phyloP scores from a whole-genome alignment of 2,888 invertebrate genomes.

The Cyclophora albipunctata region DNA sequence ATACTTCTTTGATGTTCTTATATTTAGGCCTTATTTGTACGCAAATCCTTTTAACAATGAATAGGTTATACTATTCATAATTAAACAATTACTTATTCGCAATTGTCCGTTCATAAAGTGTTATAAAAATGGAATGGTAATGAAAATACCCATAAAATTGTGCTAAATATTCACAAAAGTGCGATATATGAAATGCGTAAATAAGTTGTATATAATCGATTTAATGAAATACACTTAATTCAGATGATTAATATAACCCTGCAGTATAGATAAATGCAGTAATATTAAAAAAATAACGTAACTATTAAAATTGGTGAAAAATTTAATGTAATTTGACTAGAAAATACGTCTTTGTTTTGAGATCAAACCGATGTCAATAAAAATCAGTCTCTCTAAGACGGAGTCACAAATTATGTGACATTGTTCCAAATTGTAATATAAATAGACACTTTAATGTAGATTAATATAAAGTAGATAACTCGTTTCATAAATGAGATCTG shows the following conservation, averaged over 20 bases:
- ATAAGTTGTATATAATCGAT: neutral
- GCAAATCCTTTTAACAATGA: too few species aligned
- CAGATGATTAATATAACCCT: slow-evolving; percentile 32
- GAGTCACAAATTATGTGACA: slow-evolving; percentile 21
- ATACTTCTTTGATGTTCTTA: too few species aligned
- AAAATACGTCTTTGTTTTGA: too few species aligned
- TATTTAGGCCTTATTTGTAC: too few species aligned
- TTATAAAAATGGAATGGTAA: too few species aligned
- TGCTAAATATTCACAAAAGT: slow-evolving; percentile 16
- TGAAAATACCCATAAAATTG: slow-evolving; percentile 5
- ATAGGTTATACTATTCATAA: too few species aligned
- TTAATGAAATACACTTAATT: slow-evolving; percentile 7
- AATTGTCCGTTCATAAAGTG: too few species aligned
- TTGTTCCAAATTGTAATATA: slow-evolving; percentile 9
- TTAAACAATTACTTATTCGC: too few species aligned
- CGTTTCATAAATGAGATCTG: neutral
- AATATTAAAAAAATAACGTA: slow-evolving; percentile 1
- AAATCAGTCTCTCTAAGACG: slow-evolving; percentile 41
- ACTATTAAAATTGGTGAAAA: too few species aligned
- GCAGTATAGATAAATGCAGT: slow-evolving; percentile 18
- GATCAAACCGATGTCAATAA: slow-evolving; percentile 21
- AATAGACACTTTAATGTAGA: slow-evolving; percentile 2
- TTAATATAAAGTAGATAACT: slow-evolving; percentile 3
- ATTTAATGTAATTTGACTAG: too few species aligned
- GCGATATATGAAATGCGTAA: slow-evolving; percentile 10